phyloP scores from a whole-genome alignment of 1,140 invertebrate species.

The Oryctes rhinoceros region DNA sequence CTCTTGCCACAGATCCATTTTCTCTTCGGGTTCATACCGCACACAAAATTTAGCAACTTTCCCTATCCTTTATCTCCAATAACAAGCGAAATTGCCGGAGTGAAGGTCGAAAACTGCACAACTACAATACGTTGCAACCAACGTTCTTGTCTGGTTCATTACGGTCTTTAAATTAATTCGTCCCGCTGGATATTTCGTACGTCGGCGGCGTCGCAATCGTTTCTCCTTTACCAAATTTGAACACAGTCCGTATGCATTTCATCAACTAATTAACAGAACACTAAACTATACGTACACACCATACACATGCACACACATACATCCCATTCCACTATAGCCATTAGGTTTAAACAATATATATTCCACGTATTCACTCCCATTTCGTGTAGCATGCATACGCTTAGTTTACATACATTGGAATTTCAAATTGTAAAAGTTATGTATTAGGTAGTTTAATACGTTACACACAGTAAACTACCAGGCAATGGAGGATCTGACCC shows the following conservation, averaged over 20 bases:
- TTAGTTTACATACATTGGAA: slow-evolving; percentile 33
- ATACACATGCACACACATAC: not conserved
- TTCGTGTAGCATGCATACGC: slow-evolving; percentile 11
- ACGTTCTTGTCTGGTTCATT: not conserved
- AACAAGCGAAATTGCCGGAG: no score
- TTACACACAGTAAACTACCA: not conserved
- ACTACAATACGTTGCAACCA: not conserved
- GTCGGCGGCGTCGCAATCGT: not conserved
- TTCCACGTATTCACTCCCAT: slow-evolving; percentile 31
- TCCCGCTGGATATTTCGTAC: slow-evolving; percentile 3
- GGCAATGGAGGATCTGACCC: not conserved
- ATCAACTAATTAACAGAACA: slow-evolving; percentile 35
- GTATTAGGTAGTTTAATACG: slow-evolving; percentile 23
- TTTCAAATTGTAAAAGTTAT: slow-evolving; percentile 37
- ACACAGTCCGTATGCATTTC: not conserved
- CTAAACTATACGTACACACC: not conserved
- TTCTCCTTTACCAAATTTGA: slow-evolving; percentile 22
- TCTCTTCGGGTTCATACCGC: no score
- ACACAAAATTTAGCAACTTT: no score
- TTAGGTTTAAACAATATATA: slow-evolving; percentile 30
- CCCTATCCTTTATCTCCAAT: no score
- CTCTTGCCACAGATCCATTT: no score
- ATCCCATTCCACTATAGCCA: not conserved
- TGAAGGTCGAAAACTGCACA: not conserved
- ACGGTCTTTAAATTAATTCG: slow-evolving; percentile 1